phyloP scores from a whole-genome alignment of 1,140 invertebrate species.

The Trichoplusia ni region DNA sequence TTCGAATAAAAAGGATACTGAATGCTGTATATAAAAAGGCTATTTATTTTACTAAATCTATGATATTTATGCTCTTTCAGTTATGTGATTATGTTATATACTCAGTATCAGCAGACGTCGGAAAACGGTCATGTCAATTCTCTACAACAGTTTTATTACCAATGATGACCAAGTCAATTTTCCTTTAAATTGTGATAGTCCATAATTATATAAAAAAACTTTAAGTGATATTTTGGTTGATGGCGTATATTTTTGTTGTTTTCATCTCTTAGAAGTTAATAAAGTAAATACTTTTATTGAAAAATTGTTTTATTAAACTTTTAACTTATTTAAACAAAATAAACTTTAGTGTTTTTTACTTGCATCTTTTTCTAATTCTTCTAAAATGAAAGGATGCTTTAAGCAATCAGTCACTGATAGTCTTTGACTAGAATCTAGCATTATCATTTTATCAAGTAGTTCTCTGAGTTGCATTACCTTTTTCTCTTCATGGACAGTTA shows the following conservation, averaged over 20 bases:
- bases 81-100: conserved; percentile 10
- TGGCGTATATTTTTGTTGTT: conserved; percentile 75
- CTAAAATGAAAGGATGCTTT: conserved; percentile 97
- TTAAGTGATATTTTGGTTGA: conserved; percentile 75
- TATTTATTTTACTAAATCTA: conserved; percentile 1
- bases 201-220: conserved; percentile 38
- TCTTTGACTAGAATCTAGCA: conserved; percentile 95
- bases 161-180: conserved; percentile 43
- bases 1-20: too few species aligned
- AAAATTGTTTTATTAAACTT: conserved; percentile 51
- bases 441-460: conserved; percentile 95
- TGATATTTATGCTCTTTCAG: background rate
- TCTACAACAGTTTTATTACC: background rate
- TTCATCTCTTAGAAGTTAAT: conserved; percentile 63
- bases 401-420: conserved; percentile 95
- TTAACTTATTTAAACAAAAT: conserved; percentile 27
- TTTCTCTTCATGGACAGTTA: conserved; percentile 91
- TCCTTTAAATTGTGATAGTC: conserved; percentile 69
- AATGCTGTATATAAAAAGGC: conserved; percentile 17
- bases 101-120: background rate
- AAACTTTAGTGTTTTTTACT: conserved; percentile 31
- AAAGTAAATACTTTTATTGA: conserved; percentile 70
- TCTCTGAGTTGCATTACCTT: conserved; percentile 97
- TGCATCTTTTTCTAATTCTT: conserved; percentile 86
- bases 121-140: conserved; percentile 24